Evolutionary conservation across 1,140 invertebrate genomes (phyloP), one percentile per base, ranked within the genome.

Genomic region (Parapsyche elsis): DNA sequence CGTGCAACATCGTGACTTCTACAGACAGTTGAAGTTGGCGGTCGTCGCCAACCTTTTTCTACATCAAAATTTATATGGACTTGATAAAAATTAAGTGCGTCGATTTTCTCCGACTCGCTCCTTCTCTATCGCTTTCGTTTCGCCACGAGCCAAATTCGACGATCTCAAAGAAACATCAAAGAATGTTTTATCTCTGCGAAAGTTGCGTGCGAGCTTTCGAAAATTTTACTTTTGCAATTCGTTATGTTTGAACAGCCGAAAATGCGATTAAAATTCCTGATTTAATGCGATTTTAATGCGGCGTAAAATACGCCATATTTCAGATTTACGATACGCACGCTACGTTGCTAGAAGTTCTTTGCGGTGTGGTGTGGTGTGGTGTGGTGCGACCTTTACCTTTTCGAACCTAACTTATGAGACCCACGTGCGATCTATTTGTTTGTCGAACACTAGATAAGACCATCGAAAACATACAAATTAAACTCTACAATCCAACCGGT

Each of bases 261-360:
- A 61, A 61, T 61, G 57, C 57, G 57, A 61, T 61, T 61, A 61
- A 61, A 61, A 61, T 61, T 61, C 57, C 19, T 61, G 57, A 61
- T 61, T 61, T 61, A 16, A 21, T 61, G 57, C 57, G 57, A 61
- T 19, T 61, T 21, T 38, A 38, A 38, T 38, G 30, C 30, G 30
- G 30, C 30, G 30, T 38, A 38, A 38, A 38, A 38, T 38, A 38
- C 30, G 30, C 30, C 30, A 38, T 38, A 38, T 38, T 38, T 38
- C 7, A 38, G 30, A 53, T 53, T 53, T 53, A 10, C 16, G 49
- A 53, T 16, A 53, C 49, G 49, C 49, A 2, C 2, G 12, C 49
- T 38, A 38, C 30, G 30, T 38, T 4, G 30, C 30, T 38, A 1
- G 30, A 38, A 38, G 1, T 38, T 38, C 30, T 7, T 7, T 38